Evolutionary conservation across 2,113 vertebrate species (phyloP).

Genomic region (Catharus minimus): DNA sequence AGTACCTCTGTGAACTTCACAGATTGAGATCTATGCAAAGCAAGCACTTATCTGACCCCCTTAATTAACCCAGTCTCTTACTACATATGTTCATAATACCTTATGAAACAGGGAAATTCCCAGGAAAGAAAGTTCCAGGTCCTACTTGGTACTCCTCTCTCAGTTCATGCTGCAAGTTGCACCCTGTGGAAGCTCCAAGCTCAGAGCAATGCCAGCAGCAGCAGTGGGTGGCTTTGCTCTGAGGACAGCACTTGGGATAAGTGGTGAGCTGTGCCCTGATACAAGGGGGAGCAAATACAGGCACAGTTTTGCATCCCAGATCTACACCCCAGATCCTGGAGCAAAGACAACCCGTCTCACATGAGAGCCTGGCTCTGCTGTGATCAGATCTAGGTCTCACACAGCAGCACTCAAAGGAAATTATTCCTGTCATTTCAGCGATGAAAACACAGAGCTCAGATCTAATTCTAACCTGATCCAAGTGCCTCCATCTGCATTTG

Average conservation of each 20-base stretch:
- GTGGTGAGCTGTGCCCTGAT: rapidly evolving
- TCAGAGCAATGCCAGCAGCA: background rate
- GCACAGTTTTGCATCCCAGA: background rate
- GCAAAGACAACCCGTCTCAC: background rate
- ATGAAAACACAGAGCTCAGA: background rate
- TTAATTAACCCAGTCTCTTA: background rate
- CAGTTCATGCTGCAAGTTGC: rapidly evolving
- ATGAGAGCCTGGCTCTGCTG: background rate
- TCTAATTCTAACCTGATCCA: background rate
- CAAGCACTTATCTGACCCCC: background rate
- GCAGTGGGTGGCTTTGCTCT: rapidly evolving
- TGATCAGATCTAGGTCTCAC: background rate
- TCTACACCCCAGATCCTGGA: background rate
- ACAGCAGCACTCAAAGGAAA: background rate
- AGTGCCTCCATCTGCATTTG: background rate
- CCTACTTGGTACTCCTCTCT: background rate
- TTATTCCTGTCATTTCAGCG: background rate
- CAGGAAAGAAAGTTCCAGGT: background rate
- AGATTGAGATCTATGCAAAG: background rate
- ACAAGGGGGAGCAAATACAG: rapidly evolving
- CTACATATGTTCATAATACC: background rate
- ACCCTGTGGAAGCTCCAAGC: background rate
- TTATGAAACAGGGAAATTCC: background rate
- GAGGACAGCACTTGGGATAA: rapidly evolving
- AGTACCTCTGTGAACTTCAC: background rate